Percentiles rank a stretch among this genome's conserved stretches.
Conservation (phyloP, 2,888 invertebrate genomes). For the Pedicia rivosa region DNA sequence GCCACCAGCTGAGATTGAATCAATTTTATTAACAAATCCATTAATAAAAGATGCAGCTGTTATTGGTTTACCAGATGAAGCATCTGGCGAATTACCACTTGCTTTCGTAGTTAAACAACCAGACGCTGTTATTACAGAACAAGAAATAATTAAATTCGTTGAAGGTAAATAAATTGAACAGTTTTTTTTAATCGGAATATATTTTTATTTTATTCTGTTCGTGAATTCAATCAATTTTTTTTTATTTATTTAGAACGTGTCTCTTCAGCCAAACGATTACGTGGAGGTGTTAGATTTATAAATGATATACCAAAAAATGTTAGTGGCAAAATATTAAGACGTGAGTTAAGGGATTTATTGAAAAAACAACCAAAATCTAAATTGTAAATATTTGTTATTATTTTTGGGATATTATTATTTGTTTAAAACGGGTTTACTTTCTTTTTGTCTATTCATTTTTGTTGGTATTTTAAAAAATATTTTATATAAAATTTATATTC, state of each 20-base stretch:
- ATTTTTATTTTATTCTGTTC: neutral
- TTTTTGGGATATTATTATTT: too few species aligned
- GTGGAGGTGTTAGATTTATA: conserved; percentile 58
- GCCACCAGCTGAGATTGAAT: conserved; percentile 79
- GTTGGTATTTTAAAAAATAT: too few species aligned
- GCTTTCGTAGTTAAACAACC: conserved; percentile 57
- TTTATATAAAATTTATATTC: too few species aligned
- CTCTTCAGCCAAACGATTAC: conserved; percentile 54
- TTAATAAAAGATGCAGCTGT: conserved; percentile 66
- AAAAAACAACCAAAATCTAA: conserved; percentile 24
- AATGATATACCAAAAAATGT: conserved; percentile 61
- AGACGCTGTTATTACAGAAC: conserved; percentile 32
- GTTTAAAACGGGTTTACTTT: too few species aligned
- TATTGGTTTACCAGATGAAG: conserved; percentile 56
- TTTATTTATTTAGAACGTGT: conserved; percentile 24
- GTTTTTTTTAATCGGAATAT: neutral
- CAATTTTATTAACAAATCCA: conserved; percentile 51
- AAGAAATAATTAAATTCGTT: conserved; percentile 40
- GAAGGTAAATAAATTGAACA: conserved; percentile 20
- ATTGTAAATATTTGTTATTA: too few species aligned
- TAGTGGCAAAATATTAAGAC: conserved; percentile 62
- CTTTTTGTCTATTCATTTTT: too few species aligned
- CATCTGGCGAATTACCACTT: conserved; percentile 56
- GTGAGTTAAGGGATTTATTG: conserved; percentile 27
- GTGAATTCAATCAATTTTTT: too few species aligned